phyloP scores from a whole-genome alignment of 2,888 invertebrate species.

The Galerucella calmariensis region DNA sequence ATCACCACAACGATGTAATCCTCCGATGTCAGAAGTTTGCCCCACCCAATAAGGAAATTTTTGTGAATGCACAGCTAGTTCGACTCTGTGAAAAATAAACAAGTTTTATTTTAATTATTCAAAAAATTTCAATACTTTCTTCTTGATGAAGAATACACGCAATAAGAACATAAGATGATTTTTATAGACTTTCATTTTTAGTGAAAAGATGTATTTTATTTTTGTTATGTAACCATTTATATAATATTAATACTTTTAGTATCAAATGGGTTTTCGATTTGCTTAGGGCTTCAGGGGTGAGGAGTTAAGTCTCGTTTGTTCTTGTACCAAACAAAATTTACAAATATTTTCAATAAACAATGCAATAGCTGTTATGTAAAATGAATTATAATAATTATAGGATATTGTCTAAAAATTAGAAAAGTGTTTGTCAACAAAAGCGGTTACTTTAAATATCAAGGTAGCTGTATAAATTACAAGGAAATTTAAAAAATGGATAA shows the following conservation, averaged over 20 bases:
- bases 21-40: too few relatives aligned
- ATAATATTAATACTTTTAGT: too few relatives aligned
- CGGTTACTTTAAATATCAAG: conserved; percentile 25
- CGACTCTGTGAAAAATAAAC: background rate
- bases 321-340: too few relatives aligned
- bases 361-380: too few relatives aligned
- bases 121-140: conserved; percentile 12
- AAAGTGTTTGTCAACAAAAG: conserved; percentile 17
- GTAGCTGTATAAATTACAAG: conserved; percentile 16
- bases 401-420: background rate
- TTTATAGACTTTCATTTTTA: conserved; percentile 21
- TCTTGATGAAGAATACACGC: background rate
- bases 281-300: too few relatives aligned
- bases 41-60: too few relatives aligned
- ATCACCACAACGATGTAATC: too few relatives aligned
- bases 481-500: conserved; percentile 20
- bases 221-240: background rate
- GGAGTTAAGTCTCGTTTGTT: too few relatives aligned
- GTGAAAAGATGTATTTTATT: background rate
- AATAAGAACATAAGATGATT: background rate
- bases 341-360: too few relatives aligned
- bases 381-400: too few relatives aligned
- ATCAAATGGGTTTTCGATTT: too few relatives aligned
- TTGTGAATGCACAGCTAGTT: background rate
- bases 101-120: background rate